Percentiles rank a stretch among this genome's conserved stretches.
phyloP scores from a whole-genome alignment of 2,888 invertebrate species.

The Brachyopa scutellaris region DNA sequence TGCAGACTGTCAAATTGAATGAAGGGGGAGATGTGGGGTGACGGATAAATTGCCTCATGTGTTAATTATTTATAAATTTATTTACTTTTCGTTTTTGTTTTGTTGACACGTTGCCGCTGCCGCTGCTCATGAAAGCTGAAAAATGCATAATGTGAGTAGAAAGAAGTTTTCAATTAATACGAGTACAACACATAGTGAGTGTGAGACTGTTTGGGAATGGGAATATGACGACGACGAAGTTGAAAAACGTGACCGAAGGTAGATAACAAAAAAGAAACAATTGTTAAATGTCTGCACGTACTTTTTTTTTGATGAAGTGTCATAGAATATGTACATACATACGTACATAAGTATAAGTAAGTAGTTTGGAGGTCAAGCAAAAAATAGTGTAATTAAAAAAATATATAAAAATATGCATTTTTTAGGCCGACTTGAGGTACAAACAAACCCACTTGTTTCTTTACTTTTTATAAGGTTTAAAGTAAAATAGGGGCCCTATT shows the following conservation, averaged over 20 bases:
- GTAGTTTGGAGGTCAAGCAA: no score
- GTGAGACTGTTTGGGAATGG: background rate
- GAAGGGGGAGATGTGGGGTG: background rate
- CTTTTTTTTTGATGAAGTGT: slow-evolving; percentile 46
- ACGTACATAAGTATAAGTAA: no score
- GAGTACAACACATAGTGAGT: background rate
- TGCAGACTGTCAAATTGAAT: slow-evolving; percentile 15
- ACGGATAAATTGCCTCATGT: slow-evolving; percentile 56
- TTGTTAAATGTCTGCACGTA: slow-evolving; percentile 65
- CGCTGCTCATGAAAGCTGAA: no score
- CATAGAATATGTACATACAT: slow-evolving; percentile 20
- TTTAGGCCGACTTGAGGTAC: no score
- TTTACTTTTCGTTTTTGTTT: slow-evolving; percentile 35
- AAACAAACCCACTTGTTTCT: no score
- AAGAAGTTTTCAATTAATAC: slow-evolving; percentile 3
- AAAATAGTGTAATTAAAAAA: no score
- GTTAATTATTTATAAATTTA: slow-evolving; percentile 68
- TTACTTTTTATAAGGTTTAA: no score
- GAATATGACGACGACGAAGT: slow-evolving; percentile 3
- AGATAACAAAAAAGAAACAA: slow-evolving; percentile 33
- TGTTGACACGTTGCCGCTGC: slow-evolving; percentile 16
- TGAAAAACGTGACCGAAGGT: slow-evolving; percentile 59
- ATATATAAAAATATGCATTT: no score
- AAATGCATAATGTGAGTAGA: slow-evolving; percentile 27
- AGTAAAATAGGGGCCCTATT: no score